Base-by-base conservation (phyloP, 2,888 invertebrate species). In the Drosophila birchii region DNA sequence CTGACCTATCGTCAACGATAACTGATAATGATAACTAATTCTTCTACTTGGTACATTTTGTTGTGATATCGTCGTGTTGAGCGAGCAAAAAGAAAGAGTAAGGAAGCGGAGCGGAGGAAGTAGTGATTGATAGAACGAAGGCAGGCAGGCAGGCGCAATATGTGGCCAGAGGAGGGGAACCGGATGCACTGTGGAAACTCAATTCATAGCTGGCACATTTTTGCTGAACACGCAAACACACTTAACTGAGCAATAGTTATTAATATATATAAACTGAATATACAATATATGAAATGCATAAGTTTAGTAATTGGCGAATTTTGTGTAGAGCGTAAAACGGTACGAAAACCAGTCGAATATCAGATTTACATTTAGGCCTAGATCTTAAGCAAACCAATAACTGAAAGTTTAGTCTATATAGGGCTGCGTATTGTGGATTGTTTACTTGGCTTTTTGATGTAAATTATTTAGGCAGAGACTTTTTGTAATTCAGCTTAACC, bases 31-130 rank as follows among this genome's bases (percentile, higher is more conserved):
- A 86, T 79, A 79, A 81, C 80, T 85, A 79, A 80, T 88, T 89
- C 82, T 89, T 85, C 82, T 85, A 87, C 88, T 86, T 86, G 86
- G 86, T 89, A 89, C 83, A 86, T 86, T 86, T 86, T 86, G 86
- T 88, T 86, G 86, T 86, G 86, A 86, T 86, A 86, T 83, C 78
- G 78, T 89, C 86, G 88, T 86, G 90, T 87, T 81, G 81, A 89
- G 79, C 84, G 89, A 87, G 75, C 79, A 86, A 89, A 82, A 86
- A 81, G 51, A 64, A 55, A 66, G 53, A 64, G 23, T 43, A 56
- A 53, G 55, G 58, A 29, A 29, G 29, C 29, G 7, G 8, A 29
- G 29, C 29, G 18, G 44, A 49, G 23, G 36, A 14, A 23, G 34
- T 34, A 29, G 45, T n/a, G 34, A 39, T 36, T 45, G 43, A 14